Percentiles rank a stretch among this genome's conserved stretches.
phyloP scores from a whole-genome alignment of 1,140 invertebrate genomes.

The Tetragonula clypearis region DNA sequence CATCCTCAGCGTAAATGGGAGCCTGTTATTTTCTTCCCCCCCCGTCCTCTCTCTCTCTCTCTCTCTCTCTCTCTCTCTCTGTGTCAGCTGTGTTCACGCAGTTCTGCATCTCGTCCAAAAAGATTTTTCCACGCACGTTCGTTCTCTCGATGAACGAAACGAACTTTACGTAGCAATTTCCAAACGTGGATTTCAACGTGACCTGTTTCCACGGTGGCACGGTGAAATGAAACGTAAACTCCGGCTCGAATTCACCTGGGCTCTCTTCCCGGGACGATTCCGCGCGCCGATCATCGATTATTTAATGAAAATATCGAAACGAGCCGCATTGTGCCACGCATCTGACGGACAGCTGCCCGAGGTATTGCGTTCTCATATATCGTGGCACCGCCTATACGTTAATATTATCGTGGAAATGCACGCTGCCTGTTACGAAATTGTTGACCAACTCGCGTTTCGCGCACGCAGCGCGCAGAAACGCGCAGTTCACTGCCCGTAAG shows the following conservation, averaged over 20 bases:
- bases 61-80: background rate
- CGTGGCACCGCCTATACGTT: background rate
- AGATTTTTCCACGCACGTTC: background rate
- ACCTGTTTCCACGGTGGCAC: background rate
- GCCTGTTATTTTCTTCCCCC: background rate
- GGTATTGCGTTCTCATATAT: background rate
- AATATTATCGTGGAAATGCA: conserved; percentile 50
- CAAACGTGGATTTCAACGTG: background rate
- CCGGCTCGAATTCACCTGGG: background rate
- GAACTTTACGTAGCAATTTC: background rate
- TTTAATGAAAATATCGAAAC: conserved; percentile 51
- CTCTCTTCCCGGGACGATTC: background rate
- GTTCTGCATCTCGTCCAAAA: background rate
- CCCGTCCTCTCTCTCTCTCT: too few relatives aligned
- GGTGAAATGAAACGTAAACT: conserved; percentile 24
- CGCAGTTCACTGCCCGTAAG: background rate
- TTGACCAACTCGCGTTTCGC: background rate
- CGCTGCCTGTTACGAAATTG: background rate
- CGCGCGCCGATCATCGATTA: conserved; percentile 3
- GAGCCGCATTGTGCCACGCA: conserved; percentile 4
- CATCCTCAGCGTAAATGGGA: background rate
- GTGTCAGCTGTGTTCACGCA: background rate
- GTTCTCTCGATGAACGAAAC: background rate
- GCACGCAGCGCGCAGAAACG: background rate
- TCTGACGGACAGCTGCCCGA: background rate